Evolutionary conservation across 2,888 invertebrate genomes (phyloP).

Genomic region (Candidula unifasciata): DNA sequence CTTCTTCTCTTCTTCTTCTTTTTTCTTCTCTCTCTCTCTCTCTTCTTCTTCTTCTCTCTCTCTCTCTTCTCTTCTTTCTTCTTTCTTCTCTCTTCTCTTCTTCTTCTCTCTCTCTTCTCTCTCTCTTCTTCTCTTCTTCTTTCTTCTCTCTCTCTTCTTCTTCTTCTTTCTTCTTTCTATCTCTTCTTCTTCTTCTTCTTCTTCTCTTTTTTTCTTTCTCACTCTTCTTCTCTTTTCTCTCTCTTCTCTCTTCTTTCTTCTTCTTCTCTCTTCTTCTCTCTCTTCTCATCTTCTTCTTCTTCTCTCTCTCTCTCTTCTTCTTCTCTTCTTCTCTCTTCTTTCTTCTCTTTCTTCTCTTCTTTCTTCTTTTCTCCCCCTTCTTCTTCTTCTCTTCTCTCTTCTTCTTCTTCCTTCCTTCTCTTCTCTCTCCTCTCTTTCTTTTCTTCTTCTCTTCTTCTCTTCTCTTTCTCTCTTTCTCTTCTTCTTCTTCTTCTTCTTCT

Average conservation of each 20-base stretch:
- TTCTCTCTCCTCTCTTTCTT: too few species aligned
- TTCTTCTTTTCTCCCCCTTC: too few species aligned
- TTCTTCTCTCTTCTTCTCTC: slow-evolving; percentile 5
- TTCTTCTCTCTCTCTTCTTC: not conserved
- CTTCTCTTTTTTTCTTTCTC: not conserved
- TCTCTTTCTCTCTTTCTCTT: slow-evolving; percentile 27
- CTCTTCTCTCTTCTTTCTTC: not conserved
- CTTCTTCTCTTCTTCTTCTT: not conserved
- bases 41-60: not conserved
- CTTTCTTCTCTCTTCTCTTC: slow-evolving; percentile 1
- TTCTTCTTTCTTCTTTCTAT: not conserved
- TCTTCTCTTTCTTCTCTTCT: too few species aligned
- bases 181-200: not conserved
- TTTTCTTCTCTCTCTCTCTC: not conserved
- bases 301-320: too few species aligned
- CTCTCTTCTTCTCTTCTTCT: not conserved
- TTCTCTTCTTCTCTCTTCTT: too few species aligned
- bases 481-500: slow-evolving; percentile 13
- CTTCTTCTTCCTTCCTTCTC: too few species aligned
- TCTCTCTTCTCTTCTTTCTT: not conserved
- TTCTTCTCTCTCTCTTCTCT: not conserved
- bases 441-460: too few species aligned
- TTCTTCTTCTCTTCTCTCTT: too few species aligned
- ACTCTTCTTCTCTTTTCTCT: too few species aligned
- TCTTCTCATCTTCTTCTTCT: too few species aligned